Percentiles rank a stretch among this genome's conserved stretches.
Conservation (phyloP, 2,113 vertebrate species). For the Dinomys branickii region DNA sequence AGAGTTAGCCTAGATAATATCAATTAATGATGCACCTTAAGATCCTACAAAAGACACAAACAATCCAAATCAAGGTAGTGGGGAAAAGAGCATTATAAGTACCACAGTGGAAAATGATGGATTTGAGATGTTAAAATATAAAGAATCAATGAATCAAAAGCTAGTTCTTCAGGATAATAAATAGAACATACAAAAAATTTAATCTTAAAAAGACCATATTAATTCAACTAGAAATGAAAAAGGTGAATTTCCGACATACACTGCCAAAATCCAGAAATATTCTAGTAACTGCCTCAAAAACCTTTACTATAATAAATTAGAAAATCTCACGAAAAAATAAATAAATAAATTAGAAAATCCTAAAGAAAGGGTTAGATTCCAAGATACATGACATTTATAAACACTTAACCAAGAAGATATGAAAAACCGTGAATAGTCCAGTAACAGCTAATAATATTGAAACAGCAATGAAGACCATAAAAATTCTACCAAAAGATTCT, state of each 20-base stretch:
- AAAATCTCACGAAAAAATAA: too few relatives aligned
- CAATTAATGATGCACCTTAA: too few relatives aligned
- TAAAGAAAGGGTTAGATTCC: not conserved
- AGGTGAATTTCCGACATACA: not conserved
- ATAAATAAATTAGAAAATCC: not conserved
- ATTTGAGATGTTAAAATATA: not conserved
- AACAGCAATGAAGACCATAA: not conserved
- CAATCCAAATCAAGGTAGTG: not conserved
- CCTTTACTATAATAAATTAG: not conserved
- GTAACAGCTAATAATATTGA: not conserved
- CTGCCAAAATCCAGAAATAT: not conserved
- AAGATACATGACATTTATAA: not conserved
- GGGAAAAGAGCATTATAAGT: not conserved
- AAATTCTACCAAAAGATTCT: not conserved
- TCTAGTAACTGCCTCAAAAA: not conserved
- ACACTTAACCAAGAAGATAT: not conserved
- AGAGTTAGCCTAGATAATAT: too few relatives aligned
- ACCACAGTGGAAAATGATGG: not conserved
- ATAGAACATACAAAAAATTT: not conserved
- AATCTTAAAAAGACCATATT: not conserved
- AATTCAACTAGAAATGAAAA: not conserved
- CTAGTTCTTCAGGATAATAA: not conserved
- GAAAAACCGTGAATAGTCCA: not conserved
- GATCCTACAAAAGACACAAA: too few relatives aligned
- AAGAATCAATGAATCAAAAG: not conserved